phyloP scores from a whole-genome alignment of 2,888 invertebrate genomes.

The Caenorhabditis sp. region DNA sequence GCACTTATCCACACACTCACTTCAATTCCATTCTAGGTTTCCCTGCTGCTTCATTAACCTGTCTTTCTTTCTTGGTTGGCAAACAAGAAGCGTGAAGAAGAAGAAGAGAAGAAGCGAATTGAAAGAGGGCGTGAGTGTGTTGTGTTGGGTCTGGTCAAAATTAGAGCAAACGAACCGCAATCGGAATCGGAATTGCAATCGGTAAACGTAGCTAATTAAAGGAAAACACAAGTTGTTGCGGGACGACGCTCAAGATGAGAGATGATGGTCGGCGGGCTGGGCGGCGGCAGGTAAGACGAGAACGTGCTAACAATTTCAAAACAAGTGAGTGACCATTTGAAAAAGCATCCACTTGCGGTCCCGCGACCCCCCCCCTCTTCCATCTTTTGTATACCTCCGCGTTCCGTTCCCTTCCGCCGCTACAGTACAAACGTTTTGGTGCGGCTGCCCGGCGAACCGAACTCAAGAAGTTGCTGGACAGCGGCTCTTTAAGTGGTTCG shows the following conservation, averaged over 20 bases:
- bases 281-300: constrained; percentile 30
- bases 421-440: constrained; percentile 62
- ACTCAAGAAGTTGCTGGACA: constrained; percentile 61
- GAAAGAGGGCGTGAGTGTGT: constrained; percentile 30
- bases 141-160: constrained; percentile 25
- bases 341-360: constrained; percentile 62
- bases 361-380: too few relatives aligned
- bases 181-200: constrained; percentile 6
- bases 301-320: constrained; percentile 62
- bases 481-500: constrained; percentile 59
- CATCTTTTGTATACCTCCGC: constrained; percentile 32
- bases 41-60: constrained; percentile 37
- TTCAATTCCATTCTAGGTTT: constrained; percentile 28
- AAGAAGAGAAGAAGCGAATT: too few relatives aligned
- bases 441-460: too few relatives aligned
- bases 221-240: constrained; percentile 41
- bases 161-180: constrained; percentile 57
- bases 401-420: constrained; percentile 36
- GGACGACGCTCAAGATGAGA: constrained; percentile 25
- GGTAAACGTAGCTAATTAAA: constrained; percentile 65
- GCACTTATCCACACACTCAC: constrained; percentile 22
- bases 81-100: constrained; percentile 52
- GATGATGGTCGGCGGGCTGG: constrained; percentile 10
- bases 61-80: too few relatives aligned
- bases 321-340: constrained; percentile 59